Conservation (phyloP, 2,888 invertebrate genomes). For the Ganaspis brasiliensis region DNA sequence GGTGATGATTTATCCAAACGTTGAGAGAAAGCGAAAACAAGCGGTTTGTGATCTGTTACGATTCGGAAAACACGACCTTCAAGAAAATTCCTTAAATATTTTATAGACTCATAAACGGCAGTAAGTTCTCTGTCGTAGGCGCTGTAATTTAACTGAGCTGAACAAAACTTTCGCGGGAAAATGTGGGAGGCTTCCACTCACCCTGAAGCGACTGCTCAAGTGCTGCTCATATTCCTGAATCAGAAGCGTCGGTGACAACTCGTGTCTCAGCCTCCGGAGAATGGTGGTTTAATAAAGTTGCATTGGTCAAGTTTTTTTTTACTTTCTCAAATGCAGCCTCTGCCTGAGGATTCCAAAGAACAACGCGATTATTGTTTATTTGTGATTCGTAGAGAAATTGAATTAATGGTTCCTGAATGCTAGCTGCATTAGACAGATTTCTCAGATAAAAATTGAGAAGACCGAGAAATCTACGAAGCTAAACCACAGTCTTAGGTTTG, state of each 20-base stretch:
- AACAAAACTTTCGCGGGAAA: slow-evolving; percentile 61
- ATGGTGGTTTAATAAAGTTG: slow-evolving; percentile 44
- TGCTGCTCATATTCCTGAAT: slow-evolving; percentile 60
- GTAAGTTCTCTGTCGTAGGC: slow-evolving; percentile 51
- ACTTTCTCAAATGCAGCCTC: slow-evolving; percentile 44
- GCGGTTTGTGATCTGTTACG: no score
- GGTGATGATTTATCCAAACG: slow-evolving; percentile 1
- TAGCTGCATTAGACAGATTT: slow-evolving; percentile 52
- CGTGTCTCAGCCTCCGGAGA: slow-evolving; percentile 12
- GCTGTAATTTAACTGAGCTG: slow-evolving; percentile 63
- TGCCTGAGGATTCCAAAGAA: slow-evolving; percentile 38
- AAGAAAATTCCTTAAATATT: slow-evolving; percentile 60
- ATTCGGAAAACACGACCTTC: slow-evolving; percentile 50
- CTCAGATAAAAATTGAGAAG: slow-evolving; percentile 48
- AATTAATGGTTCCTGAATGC: slow-evolving; percentile 53
- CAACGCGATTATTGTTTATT: slow-evolving; percentile 54
- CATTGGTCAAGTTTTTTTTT: no score
- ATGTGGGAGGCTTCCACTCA: slow-evolving; percentile 61
- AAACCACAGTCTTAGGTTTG: slow-evolving; percentile 45
- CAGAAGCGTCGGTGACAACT: slow-evolving; percentile 59
- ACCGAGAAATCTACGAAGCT: slow-evolving; percentile 52
- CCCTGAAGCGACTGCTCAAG: slow-evolving; percentile 58
- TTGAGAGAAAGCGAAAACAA: not conserved
- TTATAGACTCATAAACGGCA: slow-evolving; percentile 3
- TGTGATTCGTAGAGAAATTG: slow-evolving; percentile 48